phyloP scores from a whole-genome alignment of 2,888 invertebrate species.

The Oscheius sp. region DNA sequence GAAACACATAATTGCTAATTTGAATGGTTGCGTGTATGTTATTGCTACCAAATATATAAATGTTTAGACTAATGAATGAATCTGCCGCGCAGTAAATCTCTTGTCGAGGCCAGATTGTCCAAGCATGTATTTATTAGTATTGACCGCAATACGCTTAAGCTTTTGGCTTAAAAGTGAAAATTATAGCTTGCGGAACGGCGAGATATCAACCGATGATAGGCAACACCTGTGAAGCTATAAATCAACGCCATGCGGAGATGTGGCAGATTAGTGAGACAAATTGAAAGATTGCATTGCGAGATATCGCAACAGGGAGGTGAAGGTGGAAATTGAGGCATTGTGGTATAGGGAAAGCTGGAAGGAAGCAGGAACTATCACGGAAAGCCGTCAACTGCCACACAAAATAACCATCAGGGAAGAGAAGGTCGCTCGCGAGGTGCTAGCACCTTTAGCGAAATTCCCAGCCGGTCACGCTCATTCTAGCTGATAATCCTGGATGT shows the following conservation, averaged over 20 bases:
- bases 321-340: background rate
- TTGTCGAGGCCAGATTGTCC: constrained; percentile 20
- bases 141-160: background rate
- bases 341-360: background rate
- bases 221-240: constrained; percentile 28
- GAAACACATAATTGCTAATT: too few species aligned
- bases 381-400: constrained; percentile 31
- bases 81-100: constrained; percentile 28
- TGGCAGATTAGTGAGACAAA: constrained; percentile 26
- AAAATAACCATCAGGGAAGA: constrained; percentile 6
- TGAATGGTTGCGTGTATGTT: too few species aligned
- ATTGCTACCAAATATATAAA: background rate
- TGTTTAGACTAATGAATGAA: constrained; percentile 25
- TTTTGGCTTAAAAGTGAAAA: constrained; percentile 1
- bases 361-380: constrained; percentile 28
- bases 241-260: constrained; percentile 27
- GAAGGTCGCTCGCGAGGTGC: constrained; percentile 23
- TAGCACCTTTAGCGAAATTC: constrained; percentile 15
- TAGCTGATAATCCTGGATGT: constrained; percentile 2
- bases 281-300: constrained; percentile 27
- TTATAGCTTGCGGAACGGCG: constrained; percentile 1
- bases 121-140: constrained; percentile 10
- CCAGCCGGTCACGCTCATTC: constrained; percentile 1
- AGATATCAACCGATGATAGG: constrained; percentile 10
- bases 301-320: constrained; percentile 10